A percentile compares a stretch with the other conserved stretches of the same genome.
phyloP scores from a whole-genome alignment of 53 echinoderm and acorn worm species.

The Arbacia lixula region DNA sequence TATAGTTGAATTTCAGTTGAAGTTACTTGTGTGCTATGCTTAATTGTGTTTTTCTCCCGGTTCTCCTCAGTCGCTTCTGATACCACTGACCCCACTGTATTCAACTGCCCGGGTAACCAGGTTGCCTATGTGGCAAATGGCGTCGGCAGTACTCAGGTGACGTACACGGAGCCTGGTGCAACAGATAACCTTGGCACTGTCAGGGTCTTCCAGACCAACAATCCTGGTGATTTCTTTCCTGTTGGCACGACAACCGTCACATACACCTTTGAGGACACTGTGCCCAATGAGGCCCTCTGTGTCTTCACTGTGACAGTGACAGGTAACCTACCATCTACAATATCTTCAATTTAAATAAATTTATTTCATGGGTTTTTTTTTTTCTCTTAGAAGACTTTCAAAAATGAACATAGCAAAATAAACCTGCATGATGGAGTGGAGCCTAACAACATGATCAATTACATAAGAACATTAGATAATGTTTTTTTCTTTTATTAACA shows the following conservation, averaged over 20 bases:
- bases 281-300: conserved; percentile 12
- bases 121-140: not conserved
- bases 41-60: too few relatives aligned
- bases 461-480: too few relatives aligned
- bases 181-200: conserved; percentile 25
- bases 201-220: conserved; percentile 13
- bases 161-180: conserved; percentile 34
- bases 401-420: too few relatives aligned
- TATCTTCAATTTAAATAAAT: too few relatives aligned
- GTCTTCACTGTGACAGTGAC: conserved; percentile 29
- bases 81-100: conserved; percentile 45
- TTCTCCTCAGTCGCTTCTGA: conserved; percentile 23
- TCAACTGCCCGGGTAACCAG: conserved; percentile 28
- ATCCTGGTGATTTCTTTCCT: not conserved
- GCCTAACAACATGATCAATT: too few relatives aligned
- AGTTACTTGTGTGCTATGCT: too few relatives aligned
- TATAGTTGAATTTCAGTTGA: too few relatives aligned
- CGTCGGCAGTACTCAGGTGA: not conserved
- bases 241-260: conserved; percentile 41
- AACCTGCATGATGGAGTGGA: too few relatives aligned
- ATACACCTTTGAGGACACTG: conserved; percentile 28
- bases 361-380: too few relatives aligned
- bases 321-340: too few relatives aligned
- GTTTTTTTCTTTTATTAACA: too few relatives aligned
- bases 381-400: too few relatives aligned